These are phyloP conservation scores for Brenthis daphne DNA, from an alignment of 2,888 invertebrate species.

Conservation along the genomic window DNA sequence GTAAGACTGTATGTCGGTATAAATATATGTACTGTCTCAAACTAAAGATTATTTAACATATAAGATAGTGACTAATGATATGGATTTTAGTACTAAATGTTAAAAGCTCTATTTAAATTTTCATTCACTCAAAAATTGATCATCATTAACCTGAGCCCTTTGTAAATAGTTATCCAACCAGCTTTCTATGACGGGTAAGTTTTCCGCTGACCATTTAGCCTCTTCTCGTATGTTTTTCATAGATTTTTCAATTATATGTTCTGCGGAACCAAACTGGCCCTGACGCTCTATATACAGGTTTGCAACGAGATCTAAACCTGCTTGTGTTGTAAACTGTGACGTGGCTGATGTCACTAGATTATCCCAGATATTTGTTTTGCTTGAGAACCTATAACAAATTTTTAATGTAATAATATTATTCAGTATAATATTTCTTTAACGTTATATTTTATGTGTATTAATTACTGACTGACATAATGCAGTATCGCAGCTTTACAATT, in stretches of 20 bases:
- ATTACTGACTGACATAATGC: no score
- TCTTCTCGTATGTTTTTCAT: slow-evolving; percentile 88
- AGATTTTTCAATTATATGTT: slow-evolving; percentile 87
- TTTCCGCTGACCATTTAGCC: slow-evolving; percentile 88
- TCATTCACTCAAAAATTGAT: slow-evolving; percentile 34
- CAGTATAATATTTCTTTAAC: no score
- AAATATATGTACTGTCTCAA: no score
- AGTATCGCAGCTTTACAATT: no score
- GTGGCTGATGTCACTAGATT: slow-evolving; percentile 88
- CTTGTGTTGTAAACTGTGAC: slow-evolving; percentile 88
- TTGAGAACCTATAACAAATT: slow-evolving; percentile 80
- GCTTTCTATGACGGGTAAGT: slow-evolving; percentile 87
- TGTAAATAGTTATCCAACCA: slow-evolving; percentile 83
- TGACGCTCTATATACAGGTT: slow-evolving; percentile 84
- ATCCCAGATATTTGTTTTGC: slow-evolving; percentile 89
- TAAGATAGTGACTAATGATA: no score
- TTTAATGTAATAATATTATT: neutral
- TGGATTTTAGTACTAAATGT: no score
- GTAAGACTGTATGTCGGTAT: no score
- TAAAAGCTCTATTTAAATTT: neutral
- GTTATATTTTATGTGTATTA: no score
- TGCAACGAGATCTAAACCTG: slow-evolving; percentile 86
- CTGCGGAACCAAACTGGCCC: slow-evolving; percentile 87
- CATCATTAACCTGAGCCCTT: slow-evolving; percentile 36
- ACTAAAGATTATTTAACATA: no score